Evolutionary conservation across 2,113 vertebrate genomes (phyloP), one percentile per base, ranked within the genome.

Genomic region (Coryphaenoides rupestris): DNA sequence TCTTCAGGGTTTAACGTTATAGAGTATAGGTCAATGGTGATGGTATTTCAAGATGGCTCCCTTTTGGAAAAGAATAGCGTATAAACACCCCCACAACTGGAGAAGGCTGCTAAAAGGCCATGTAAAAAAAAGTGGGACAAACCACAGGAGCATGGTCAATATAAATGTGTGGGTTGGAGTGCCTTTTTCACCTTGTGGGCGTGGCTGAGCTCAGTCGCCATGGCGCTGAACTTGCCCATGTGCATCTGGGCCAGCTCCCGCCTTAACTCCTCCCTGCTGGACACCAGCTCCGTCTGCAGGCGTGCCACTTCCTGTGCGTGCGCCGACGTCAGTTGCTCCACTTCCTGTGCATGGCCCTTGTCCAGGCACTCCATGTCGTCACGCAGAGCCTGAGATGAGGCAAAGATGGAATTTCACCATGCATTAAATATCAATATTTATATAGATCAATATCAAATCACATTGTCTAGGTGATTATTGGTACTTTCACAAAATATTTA

Each of bases 181-280:
- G 22, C 3, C 16, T 26, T 10, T 45, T 74, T 85, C 56, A 95
- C 96, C 91, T 94, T 92, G 80, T 90, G 92, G 33, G 79, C 75
- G 3, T 59, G 87, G 73, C 80, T 86, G 56, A 93, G 81, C 80
- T 93, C 87, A 1, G 75, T 60, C 21, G 92, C 86, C 91, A 92
- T 89, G 55, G 86, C 80, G 70, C 79, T 90, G 58, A 91, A 88
- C 22, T 91, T 91, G 28, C 90, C 91, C n/a, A 88, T 62, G 65
- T 94, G 91, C 58, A 84, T 46, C 15, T 86, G 62, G 67, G 89
- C 84, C 57, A 90, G 66, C 40, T 93, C 88, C 4, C 82, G 83
- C 79, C 81, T 85, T 58, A 90, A 74, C 9, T 86, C 76, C 13
- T 92, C 91, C 26, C 82, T 84, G 26, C 75, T 3, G 1, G 81